These are phyloP conservation scores for Melipona quadrifasciata DNA, from an alignment of 1,140 invertebrate species.

Conservation along the genomic window DNA sequence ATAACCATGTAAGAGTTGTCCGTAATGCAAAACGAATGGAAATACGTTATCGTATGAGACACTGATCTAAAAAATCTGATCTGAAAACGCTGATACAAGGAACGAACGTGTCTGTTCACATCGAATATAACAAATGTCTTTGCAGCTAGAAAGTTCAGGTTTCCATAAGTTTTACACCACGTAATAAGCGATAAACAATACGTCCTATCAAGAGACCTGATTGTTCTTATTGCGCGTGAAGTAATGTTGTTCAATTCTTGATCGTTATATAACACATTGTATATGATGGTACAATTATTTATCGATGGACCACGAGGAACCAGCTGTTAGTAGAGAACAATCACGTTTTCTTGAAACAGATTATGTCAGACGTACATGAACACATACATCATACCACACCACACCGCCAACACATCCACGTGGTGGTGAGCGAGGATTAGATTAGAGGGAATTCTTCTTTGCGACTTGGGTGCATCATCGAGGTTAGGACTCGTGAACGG, in stretches of 20 bases:
- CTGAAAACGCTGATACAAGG: not conserved
- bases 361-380: slow-evolving; percentile 66
- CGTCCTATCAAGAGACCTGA: slow-evolving; percentile 61
- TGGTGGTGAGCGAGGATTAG: slow-evolving; percentile 80
- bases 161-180: slow-evolving; percentile 72
- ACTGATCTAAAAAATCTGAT: too few relatives aligned
- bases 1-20: slow-evolving; percentile 63
- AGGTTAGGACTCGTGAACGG: slow-evolving; percentile 76
- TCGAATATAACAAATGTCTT: not conserved
- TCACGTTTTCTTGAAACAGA: slow-evolving; percentile 67
- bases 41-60: not conserved
- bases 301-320: not conserved
- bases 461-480: slow-evolving; percentile 69
- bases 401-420: slow-evolving; percentile 83
- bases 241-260: not conserved
- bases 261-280: not conserved
- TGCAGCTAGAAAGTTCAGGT: not conserved
- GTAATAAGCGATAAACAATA: slow-evolving; percentile 56
- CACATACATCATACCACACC: slow-evolving; percentile 80
- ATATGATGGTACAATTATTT: not conserved
- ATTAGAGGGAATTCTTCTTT: slow-evolving; percentile 73
- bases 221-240: slow-evolving; percentile 52
- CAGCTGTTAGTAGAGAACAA: slow-evolving; percentile 57
- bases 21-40: slow-evolving; percentile 72
- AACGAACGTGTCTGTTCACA: not conserved